A percentile compares a stretch with the other conserved stretches of the same genome.
Evolutionary conservation across 2,113 vertebrate genomes (phyloP).

Genomic region (Procavia capensis): DNA sequence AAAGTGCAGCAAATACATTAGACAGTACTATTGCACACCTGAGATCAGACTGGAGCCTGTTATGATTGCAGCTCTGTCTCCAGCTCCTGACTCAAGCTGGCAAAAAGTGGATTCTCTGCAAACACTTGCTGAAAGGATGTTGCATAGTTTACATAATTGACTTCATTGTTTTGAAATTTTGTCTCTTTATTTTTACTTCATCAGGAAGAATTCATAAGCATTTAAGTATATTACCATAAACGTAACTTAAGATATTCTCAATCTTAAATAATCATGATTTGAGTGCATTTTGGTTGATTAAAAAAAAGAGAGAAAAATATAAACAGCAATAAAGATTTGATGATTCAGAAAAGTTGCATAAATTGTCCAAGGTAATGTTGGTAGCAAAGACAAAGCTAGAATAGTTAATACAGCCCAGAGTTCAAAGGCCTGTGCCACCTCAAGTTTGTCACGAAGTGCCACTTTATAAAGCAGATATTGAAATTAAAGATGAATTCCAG

Average conservation of each 20-base stretch:
- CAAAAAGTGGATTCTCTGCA: background rate
- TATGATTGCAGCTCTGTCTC: accelerated
- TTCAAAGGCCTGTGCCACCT: background rate
- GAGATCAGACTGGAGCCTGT: accelerated
- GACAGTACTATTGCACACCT: background rate
- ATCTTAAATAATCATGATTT: background rate
- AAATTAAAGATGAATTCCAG: background rate
- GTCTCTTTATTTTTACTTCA: background rate
- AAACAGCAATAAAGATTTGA: background rate
- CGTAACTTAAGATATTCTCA: background rate
- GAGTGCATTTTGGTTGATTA: background rate
- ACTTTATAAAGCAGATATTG: background rate
- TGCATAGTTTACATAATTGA: background rate
- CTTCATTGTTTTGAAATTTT: conserved; percentile 25
- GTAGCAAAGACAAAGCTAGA: background rate
- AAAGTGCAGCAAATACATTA: background rate
- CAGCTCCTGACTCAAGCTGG: background rate
- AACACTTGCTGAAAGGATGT: background rate
- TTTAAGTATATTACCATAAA: background rate
- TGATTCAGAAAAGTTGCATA: background rate
- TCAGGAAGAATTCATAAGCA: conserved; percentile 12
- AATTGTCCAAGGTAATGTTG: background rate
- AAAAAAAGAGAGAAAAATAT: background rate
- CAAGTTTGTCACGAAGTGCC: background rate
- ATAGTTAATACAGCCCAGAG: background rate